Conservation (phyloP, 2,797 vertebrate genomes). For the Clarias pachynema region DNA sequence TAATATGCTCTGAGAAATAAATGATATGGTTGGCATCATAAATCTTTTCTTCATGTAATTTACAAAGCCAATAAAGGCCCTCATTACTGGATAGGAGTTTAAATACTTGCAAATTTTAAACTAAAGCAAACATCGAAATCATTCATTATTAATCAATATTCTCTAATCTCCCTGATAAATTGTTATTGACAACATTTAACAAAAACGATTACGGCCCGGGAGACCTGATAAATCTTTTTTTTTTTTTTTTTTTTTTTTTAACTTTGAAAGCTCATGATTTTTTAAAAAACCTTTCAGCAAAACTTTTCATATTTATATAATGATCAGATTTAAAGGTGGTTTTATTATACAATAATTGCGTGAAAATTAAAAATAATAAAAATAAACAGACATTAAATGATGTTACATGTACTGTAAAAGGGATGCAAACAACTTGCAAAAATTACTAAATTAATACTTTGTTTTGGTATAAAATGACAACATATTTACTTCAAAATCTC, state of each 20-base stretch:
- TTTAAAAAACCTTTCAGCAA: background rate
- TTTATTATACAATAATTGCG: background rate
- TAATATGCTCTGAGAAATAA: slow-evolving; percentile 1
- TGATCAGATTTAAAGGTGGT: background rate
- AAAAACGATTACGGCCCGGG: background rate
- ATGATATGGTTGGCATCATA: background rate
- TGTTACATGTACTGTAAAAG: background rate
- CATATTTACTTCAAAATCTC: background rate
- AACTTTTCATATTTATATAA: background rate
- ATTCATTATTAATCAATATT: background rate
- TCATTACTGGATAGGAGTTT: background rate
- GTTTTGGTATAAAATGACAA: background rate
- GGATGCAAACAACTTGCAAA: background rate
- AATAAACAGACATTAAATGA: background rate
- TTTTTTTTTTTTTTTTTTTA: background rate
- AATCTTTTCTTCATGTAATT: background rate
- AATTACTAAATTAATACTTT: background rate
- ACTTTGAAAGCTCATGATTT: background rate
- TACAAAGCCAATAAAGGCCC: background rate
- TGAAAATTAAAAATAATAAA: background rate
- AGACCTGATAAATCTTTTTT: background rate
- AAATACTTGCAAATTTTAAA: background rate
- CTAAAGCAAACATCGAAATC: background rate
- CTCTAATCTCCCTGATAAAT: background rate
- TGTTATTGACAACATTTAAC: background rate